phyloP scores from a whole-genome alignment of 2,113 vertebrate species.

The Pavo muticus region DNA sequence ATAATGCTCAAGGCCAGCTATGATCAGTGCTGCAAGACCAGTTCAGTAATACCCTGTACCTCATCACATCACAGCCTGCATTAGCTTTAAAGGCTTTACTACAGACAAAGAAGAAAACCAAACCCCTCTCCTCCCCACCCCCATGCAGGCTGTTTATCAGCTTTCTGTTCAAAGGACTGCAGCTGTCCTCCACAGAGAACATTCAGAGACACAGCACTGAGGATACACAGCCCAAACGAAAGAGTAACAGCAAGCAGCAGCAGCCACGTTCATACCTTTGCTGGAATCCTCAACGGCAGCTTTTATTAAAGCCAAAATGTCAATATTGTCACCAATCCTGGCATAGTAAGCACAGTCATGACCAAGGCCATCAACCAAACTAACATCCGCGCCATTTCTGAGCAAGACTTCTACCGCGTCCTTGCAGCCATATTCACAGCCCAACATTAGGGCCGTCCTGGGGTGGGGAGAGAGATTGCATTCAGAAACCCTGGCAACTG shows the following conservation, averaged over 20 bases:
- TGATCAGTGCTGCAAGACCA: not conserved
- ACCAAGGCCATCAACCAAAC: slow-evolving; percentile 83
- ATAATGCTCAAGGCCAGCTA: not conserved
- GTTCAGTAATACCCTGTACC: not conserved
- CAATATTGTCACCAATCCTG: slow-evolving; percentile 89
- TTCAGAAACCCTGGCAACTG: not conserved
- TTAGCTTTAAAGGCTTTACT: not conserved
- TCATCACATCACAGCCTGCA: not conserved
- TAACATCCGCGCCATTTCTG: slow-evolving; percentile 85
- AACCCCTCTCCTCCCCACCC: not conserved
- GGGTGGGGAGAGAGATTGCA: not conserved
- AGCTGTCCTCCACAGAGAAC: not conserved
- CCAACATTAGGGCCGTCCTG: slow-evolving; percentile 94
- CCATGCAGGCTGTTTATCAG: not conserved
- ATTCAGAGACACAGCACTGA: not conserved
- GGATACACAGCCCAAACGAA: not conserved
- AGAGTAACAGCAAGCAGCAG: not conserved
- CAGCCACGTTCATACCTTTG: slow-evolving; percentile 79
- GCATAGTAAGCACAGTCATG: slow-evolving; percentile 92
- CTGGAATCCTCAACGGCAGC: slow-evolving; percentile 82
- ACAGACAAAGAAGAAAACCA: not conserved
- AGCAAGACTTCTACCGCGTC: slow-evolving; percentile 93
- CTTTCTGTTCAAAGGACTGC: not conserved
- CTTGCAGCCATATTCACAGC: slow-evolving; percentile 92
- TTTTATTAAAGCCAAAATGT: slow-evolving; percentile 87